Percentiles rank a stretch among this genome's conserved stretches.
Conservation (phyloP, 2,113 vertebrate species). For the Neotoma lepida region DNA sequence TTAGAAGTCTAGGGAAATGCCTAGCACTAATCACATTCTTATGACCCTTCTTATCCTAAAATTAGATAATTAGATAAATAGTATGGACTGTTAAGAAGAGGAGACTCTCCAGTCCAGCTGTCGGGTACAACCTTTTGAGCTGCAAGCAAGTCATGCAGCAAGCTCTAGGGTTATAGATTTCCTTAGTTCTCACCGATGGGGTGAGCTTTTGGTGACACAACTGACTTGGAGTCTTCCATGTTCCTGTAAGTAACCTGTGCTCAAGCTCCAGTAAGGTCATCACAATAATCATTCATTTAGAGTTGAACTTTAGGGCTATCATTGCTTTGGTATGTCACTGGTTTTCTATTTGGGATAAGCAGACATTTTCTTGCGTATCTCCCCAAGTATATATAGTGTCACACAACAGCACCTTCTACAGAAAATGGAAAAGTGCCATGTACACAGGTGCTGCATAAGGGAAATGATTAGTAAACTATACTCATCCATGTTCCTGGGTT, state of each 20-base stretch:
- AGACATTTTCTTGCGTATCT: neutral
- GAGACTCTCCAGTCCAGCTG: neutral
- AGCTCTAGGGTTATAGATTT: neutral
- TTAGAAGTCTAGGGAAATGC: neutral
- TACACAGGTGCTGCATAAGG: neutral
- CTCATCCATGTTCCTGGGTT: neutral
- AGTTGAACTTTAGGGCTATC: neutral
- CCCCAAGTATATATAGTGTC: too few species aligned
- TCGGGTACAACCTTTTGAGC: neutral
- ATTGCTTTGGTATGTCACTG: neutral
- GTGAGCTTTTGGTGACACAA: neutral
- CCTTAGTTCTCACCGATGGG: too few species aligned
- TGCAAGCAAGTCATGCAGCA: neutral
- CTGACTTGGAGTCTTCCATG: too few species aligned
- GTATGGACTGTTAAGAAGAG: neutral
- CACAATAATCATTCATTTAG: neutral
- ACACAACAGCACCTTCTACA: neutral
- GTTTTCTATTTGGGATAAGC: neutral
- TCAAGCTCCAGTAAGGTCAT: neutral
- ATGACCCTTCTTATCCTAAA: neutral
- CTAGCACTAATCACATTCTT: neutral
- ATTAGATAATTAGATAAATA: neutral
- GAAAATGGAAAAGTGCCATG: constrained; percentile 8
- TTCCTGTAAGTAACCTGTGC: neutral
- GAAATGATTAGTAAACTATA: neutral